Evolutionary conservation across 2,888 invertebrate species (phyloP).

Genomic region (Drosophila nr. fundita): DNA sequence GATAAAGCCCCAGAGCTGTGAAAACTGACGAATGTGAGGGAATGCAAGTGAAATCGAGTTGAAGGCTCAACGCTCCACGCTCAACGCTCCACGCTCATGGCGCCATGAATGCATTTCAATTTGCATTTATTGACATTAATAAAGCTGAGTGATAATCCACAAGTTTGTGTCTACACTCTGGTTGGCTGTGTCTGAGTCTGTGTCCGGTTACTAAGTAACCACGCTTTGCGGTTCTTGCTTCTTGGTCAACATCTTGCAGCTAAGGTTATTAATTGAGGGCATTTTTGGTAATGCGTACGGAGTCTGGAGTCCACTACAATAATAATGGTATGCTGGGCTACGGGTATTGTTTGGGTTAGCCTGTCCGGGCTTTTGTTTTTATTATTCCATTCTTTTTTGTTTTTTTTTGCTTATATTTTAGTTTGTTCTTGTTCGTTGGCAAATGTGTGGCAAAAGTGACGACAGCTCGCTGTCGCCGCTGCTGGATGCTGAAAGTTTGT

Average conservation of each 20-base stretch:
- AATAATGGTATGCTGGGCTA: slow-evolving; percentile 30
- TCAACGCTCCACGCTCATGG: slow-evolving; percentile 1
- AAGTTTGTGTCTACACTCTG: slow-evolving; percentile 1
- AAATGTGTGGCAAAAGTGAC: slow-evolving; percentile 48
- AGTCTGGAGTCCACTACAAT: slow-evolving; percentile 20
- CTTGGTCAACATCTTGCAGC: background rate
- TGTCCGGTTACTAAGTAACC: slow-evolving; percentile 31
- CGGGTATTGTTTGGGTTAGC: slow-evolving; percentile 23
- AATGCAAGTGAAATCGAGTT: slow-evolving; percentile 29
- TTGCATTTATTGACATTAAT: slow-evolving; percentile 69
- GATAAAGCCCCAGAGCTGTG: slow-evolving; percentile 69
- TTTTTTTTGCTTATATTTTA: slow-evolving; percentile 9
- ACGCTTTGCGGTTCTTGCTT: slow-evolving; percentile 26
- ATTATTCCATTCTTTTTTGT: slow-evolving; percentile 24
- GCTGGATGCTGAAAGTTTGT: slow-evolving; percentile 36
- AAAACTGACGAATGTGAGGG: slow-evolving; percentile 53
- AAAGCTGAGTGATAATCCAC: slow-evolving; percentile 33
- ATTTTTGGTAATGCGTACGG: slow-evolving; percentile 7
- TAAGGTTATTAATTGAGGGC: slow-evolving; percentile 23
- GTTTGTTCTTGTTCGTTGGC: slow-evolving; percentile 27
- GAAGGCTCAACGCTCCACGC: slow-evolving; percentile 8
- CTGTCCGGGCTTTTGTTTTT: slow-evolving; percentile 34
- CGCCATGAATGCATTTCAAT: slow-evolving; percentile 60
- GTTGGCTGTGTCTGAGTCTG: background rate
- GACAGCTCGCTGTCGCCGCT: slow-evolving; percentile 55